Evolutionary conservation across 2,888 invertebrate genomes (phyloP).

Genomic region (Megalurothrips usitatus): DNA sequence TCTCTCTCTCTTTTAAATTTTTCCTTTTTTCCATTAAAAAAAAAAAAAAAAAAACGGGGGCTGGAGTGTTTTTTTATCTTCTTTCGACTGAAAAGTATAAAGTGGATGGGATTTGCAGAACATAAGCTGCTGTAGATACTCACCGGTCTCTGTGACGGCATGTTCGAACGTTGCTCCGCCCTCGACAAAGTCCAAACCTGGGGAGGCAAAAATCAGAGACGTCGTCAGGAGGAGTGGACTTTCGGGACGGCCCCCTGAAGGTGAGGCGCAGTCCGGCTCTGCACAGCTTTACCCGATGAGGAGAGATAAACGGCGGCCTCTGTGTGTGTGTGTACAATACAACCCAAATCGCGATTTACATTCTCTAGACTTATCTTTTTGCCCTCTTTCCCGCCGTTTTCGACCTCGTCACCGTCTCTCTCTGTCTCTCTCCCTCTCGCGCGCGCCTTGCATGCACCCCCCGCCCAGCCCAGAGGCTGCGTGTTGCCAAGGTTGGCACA

Average conservation of each 20-base stretch:
- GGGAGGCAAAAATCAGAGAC: constrained; percentile 41
- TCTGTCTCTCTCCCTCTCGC: too few relatives aligned
- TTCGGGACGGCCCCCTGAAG: background rate
- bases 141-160: constrained; percentile 66
- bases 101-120: too few relatives aligned
- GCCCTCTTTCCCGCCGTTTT: background rate
- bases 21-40: too few relatives aligned
- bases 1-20: too few relatives aligned
- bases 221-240: background rate
- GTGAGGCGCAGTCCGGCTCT: background rate
- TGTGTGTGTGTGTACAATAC: background rate
- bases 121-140: too few relatives aligned
- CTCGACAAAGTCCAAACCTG: constrained; percentile 69
- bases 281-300: background rate
- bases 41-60: too few relatives aligned
- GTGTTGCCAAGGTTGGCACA: background rate
- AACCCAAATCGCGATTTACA: background rate
- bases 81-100: too few relatives aligned
- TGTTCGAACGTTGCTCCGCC: constrained; percentile 67
- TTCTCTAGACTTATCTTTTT: background rate
- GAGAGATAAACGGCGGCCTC: background rate
- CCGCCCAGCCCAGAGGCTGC: too few relatives aligned
- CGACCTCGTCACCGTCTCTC: background rate
- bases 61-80: too few relatives aligned
- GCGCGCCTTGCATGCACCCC: too few relatives aligned